Evolutionary conservation across 2,888 invertebrate genomes (phyloP).

Genomic region (Leuctra nigra): DNA sequence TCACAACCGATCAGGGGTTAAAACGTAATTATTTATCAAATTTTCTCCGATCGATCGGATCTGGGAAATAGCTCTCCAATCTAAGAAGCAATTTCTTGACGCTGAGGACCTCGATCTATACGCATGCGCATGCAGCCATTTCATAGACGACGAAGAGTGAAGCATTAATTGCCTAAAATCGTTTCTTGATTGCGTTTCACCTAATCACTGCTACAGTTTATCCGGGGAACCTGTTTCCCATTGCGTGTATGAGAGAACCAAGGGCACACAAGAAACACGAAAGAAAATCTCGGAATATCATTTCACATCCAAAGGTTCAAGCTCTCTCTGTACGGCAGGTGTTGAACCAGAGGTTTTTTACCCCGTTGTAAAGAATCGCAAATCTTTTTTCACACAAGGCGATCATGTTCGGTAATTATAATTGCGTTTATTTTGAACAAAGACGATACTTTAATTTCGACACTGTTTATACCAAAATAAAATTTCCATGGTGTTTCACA

Average conservation of each 20-base stretch:
- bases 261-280: slow-evolving; percentile 5
- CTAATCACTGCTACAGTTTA: slow-evolving; percentile 9
- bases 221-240: slow-evolving; percentile 5
- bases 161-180: slow-evolving; percentile 6
- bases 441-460: neutral
- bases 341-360: neutral
- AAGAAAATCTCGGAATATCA: neutral
- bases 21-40: slow-evolving; percentile 10
- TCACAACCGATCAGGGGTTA: neutral
- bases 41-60: neutral
- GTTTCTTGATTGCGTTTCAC: neutral
- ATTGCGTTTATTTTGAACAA: neutral
- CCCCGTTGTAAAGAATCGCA: neutral
- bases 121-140: neutral
- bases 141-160: neutral
- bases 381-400: neutral
- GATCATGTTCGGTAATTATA: neutral
- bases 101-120: neutral
- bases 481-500: neutral
- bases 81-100: neutral
- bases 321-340: slow-evolving; percentile 5
- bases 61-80: neutral
- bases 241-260: slow-evolving; percentile 4
- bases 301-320: slow-evolving; percentile 3
- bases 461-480: neutral